Evolutionary conservation across 2,797 vertebrate species (phyloP).

Genomic region (Xenopus petersii): DNA sequence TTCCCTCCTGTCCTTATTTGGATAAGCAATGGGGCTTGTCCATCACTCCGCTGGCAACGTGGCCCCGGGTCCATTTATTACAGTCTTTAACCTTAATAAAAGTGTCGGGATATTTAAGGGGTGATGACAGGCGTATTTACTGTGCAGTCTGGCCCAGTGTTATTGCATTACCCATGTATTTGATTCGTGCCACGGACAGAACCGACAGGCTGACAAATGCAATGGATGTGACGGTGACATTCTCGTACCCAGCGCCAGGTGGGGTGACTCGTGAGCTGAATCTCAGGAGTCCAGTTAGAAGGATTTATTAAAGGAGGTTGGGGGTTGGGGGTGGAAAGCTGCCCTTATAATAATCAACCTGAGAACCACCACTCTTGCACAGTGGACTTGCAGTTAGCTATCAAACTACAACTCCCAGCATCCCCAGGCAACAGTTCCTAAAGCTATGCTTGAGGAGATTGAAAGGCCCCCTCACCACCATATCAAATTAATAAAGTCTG

Average conservation of each 20-base stretch:
- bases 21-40: not conserved
- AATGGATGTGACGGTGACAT: conserved; percentile 31
- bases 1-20: not conserved
- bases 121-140: conserved; percentile 47
- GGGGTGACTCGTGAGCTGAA: not conserved
- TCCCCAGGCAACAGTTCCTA: too few species aligned
- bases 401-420: too few species aligned
- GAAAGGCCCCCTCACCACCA: too few species aligned
- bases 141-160: conserved; percentile 35
- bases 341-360: not conserved
- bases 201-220: conserved; percentile 41
- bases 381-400: too few species aligned
- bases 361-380: too few species aligned
- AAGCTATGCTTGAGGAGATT: too few species aligned
- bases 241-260: not conserved
- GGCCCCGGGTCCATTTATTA: conserved; percentile 22
- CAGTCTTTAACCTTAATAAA: conserved; percentile 46
- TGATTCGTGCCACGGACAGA: conserved; percentile 41
- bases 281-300: conserved; percentile 4
- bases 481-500: too few species aligned
- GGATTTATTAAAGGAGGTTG: not conserved
- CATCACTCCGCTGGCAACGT: conserved; percentile 8
- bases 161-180: conserved; percentile 45
- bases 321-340: not conserved
- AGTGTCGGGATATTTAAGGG: conserved; percentile 37